phyloP scores from a whole-genome alignment of 2,113 vertebrate species.

The Benitochromis conjunctus region DNA sequence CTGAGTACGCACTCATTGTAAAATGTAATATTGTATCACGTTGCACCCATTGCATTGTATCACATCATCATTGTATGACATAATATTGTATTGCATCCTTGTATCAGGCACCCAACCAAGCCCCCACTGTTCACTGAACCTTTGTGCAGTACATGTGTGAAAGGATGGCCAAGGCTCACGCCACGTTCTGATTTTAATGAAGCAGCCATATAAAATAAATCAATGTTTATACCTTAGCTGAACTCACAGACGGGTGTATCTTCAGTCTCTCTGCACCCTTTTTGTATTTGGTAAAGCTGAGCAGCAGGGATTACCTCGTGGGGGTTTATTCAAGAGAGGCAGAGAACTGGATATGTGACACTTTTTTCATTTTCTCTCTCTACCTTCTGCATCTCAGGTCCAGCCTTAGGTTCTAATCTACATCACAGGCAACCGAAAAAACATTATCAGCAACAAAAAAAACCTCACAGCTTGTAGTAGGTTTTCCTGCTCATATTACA shows the following conservation, averaged over 20 bases:
- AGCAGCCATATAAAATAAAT: background rate
- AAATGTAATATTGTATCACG: background rate
- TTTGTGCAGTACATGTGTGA: background rate
- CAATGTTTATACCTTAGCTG: background rate
- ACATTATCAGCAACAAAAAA: background rate
- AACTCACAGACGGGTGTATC: background rate
- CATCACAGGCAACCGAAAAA: no score
- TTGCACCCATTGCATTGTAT: background rate
- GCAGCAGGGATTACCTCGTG: background rate
- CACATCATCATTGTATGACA: background rate
- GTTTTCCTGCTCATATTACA: background rate
- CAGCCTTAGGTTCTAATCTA: background rate
- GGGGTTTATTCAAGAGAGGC: background rate
- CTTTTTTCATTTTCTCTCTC: background rate
- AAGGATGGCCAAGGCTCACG: background rate
- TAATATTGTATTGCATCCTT: background rate
- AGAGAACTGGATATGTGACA: background rate
- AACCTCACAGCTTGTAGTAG: background rate
- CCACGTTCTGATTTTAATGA: background rate
- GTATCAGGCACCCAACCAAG: background rate
- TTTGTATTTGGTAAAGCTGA: background rate
- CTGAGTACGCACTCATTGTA: background rate
- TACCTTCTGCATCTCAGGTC: background rate
- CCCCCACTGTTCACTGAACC: background rate
- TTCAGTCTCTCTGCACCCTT: background rate